These are phyloP conservation scores for Meriones unguiculatus DNA, from an alignment of 2,113 vertebrate species.

Conservation along the genomic window DNA sequence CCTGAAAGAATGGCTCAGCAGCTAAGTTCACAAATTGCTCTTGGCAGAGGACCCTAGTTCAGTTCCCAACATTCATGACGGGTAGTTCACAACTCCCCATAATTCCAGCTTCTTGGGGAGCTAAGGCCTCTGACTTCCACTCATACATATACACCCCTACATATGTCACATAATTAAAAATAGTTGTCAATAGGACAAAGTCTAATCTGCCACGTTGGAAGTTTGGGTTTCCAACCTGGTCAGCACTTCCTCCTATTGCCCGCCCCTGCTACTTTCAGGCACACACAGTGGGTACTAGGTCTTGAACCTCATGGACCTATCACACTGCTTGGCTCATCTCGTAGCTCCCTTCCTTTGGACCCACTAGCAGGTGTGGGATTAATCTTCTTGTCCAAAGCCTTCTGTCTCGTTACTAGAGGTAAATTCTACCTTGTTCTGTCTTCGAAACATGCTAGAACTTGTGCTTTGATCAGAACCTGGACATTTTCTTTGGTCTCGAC, in stretches of 20 bases:
- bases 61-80: background rate
- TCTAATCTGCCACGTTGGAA: background rate
- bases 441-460: background rate
- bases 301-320: too few relatives aligned
- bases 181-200: background rate
- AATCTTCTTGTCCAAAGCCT: background rate
- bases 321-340: background rate
- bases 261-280: background rate
- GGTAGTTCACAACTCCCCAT: background rate
- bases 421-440: background rate
- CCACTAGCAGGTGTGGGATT: background rate
- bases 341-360: background rate
- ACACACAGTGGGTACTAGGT: too few relatives aligned
- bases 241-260: background rate
- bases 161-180: background rate
- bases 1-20: background rate
- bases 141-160: background rate
- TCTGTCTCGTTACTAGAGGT: background rate
- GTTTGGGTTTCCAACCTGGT: background rate
- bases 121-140: background rate
- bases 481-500: background rate
- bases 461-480: background rate
- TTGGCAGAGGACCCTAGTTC: background rate
- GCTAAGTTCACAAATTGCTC: background rate
- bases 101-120: background rate